These are phyloP conservation scores for Phoeniculus purpureus DNA, from an alignment of 2,797 vertebrate species.

Conservation along the genomic window DNA sequence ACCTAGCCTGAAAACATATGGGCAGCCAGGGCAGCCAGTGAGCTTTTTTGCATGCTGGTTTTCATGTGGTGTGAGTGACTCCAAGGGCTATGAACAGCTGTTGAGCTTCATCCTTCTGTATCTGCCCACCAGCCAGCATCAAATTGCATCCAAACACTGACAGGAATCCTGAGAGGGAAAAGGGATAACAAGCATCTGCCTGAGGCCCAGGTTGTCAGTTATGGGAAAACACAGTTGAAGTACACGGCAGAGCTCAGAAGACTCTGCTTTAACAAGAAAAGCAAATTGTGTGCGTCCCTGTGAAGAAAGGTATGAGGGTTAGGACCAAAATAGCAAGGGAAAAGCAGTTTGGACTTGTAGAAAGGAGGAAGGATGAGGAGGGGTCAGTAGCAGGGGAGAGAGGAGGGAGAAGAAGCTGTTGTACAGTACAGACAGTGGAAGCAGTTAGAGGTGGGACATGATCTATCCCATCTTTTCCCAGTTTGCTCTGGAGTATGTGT, in stretches of 20 bases:
- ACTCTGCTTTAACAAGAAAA: background rate
- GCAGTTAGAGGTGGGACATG: background rate
- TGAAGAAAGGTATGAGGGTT: background rate
- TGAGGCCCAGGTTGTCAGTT: background rate
- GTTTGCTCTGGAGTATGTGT: background rate
- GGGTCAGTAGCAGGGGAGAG: background rate
- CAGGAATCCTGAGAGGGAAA: background rate
- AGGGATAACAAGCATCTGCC: background rate
- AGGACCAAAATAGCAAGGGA: background rate
- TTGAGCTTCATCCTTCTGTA: background rate
- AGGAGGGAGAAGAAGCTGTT: background rate
- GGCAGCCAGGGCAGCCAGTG: background rate
- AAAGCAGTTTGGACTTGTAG: background rate
- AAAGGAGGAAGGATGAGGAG: background rate
- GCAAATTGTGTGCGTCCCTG: rapidly evolving
- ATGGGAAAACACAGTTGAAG: background rate
- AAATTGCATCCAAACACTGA: constrained; percentile 6
- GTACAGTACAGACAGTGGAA: background rate
- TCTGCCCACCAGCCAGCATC: background rate
- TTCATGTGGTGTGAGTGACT: background rate
- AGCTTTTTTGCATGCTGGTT: constrained; percentile 24
- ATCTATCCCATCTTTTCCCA: background rate
- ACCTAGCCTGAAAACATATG: background rate
- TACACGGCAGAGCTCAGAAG: background rate
- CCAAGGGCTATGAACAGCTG: constrained; percentile 1